Base-by-base conservation (phyloP, 2,797 vertebrate genomes). In the Hyperoplus lanceolatus region DNA sequence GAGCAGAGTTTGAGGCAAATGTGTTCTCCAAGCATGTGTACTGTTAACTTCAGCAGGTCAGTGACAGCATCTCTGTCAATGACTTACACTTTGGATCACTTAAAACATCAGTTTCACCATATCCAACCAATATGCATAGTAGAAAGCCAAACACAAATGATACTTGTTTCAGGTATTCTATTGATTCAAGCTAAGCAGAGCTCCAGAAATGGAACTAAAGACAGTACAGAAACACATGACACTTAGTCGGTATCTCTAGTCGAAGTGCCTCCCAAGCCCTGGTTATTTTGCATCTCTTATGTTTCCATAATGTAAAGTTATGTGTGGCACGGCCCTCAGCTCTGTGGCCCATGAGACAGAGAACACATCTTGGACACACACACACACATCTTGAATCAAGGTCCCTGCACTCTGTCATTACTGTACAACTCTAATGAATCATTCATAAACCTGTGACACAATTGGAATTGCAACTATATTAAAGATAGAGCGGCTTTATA, bases 1-100 rank as follows among this genome's bases (percentile, higher is more conserved):
- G 4, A 69, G 13, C 2, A 1, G 36, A 41, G 68, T 49, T 15
- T 62, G 29, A 62, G 55, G 56, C 10, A 66, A 57, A 57, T 29
- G 5, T 45, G 10, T 10, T 21, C 49, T 50, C 12, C 18, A 10
- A 39, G 53, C 63, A 61, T 66, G 42, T 13, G 63, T 83, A 39
- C 73, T 63, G 11, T 53, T 71, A 8, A 75, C 1, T 63, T 80
- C 1, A 62, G 42, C 12, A 12, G 12, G 36, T 72, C 9, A 64
- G 12, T 58, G 4, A 21, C 45, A 60, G 4, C 8, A 1, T 50
- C 38, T 56, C 29, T 43, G 12, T 21, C 11, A 1, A 60, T 43
- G 38, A 73, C 42, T 46, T 74, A 70, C 42, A 38, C 45, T 42
- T 68, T 8, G 0, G 0, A 50, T 58, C 12, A 60, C 55, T 65